Evolutionary conservation across 2,113 vertebrate species (phyloP).

Genomic region (Sclerurus mexicanus): DNA sequence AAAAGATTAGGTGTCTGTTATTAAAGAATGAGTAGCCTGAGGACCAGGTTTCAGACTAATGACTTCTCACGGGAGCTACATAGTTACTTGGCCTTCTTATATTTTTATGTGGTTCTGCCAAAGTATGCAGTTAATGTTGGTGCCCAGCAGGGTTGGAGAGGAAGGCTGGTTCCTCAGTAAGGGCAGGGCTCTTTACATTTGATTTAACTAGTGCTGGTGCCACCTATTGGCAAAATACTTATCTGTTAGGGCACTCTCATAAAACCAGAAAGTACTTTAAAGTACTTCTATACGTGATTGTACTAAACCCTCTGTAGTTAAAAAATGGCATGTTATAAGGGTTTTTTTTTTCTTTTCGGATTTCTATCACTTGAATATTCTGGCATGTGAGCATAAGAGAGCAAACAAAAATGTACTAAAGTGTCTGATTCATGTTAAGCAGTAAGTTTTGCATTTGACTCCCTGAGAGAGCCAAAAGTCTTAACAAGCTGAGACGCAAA

Average conservation of each 20-base stretch:
- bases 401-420: background rate
- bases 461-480: background rate
- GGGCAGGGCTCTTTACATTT: background rate
- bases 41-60: background rate
- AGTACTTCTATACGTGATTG: background rate
- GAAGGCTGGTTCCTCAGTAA: background rate
- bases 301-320: background rate
- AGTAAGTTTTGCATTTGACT: background rate
- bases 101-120: background rate
- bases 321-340: background rate
- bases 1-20: background rate
- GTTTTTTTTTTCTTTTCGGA: background rate
- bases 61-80: background rate
- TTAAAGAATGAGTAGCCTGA: background rate
- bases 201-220: background rate
- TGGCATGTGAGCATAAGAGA: background rate
- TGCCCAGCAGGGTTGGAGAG: background rate
- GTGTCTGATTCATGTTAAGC: background rate
- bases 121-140: background rate
- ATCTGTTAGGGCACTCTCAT: background rate
- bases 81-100: background rate
- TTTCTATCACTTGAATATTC: background rate
- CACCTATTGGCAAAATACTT: slow-evolving; percentile 18
- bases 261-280: background rate
- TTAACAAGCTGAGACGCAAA: background rate